phyloP scores from a whole-genome alignment of 2,888 invertebrate genomes.

The Andrena bicolor region DNA sequence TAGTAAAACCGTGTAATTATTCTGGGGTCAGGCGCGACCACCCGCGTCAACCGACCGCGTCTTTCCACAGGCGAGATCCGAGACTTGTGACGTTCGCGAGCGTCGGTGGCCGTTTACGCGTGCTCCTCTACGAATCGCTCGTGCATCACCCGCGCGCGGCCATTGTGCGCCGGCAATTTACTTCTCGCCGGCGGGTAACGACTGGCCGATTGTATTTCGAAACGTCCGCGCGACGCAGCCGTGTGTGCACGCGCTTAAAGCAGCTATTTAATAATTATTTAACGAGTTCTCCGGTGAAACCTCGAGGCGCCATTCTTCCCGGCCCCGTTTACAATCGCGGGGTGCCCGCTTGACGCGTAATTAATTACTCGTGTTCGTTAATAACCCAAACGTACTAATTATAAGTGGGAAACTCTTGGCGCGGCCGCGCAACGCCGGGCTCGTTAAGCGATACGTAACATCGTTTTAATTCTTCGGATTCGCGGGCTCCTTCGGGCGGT shows the following conservation, averaged over 20 bases:
- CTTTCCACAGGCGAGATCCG: constrained; percentile 25
- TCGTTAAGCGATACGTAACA: constrained; percentile 62
- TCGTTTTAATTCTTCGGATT: constrained; percentile 55
- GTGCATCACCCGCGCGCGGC: constrained; percentile 30
- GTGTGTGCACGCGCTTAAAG: constrained; percentile 12
- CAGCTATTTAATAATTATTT: constrained; percentile 65
- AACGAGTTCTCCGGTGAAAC: constrained; percentile 59
- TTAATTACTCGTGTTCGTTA: constrained; percentile 69
- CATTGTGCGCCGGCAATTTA: constrained; percentile 45
- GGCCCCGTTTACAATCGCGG: constrained; percentile 50
- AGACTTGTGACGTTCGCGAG: constrained; percentile 18
- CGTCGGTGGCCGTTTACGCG: constrained; percentile 16
- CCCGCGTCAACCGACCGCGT: background rate
- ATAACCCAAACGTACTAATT: constrained; percentile 69
- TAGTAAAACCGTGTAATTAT: too few relatives aligned
- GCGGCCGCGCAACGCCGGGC: constrained; percentile 31
- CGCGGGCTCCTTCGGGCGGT: constrained; percentile 52
- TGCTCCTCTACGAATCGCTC: constrained; percentile 38
- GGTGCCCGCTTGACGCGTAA: constrained; percentile 61
- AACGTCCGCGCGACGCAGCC: background rate
- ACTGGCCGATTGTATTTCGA: constrained; percentile 46
- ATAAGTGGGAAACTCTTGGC: constrained; percentile 62
- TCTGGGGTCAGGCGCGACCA: too few relatives aligned
- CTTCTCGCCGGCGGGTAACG: constrained; percentile 50
- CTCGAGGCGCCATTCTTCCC: constrained; percentile 54